These are phyloP conservation scores for Barbus barbus DNA, from an alignment of 2,113 vertebrate genomes.

Conservation along the genomic window DNA sequence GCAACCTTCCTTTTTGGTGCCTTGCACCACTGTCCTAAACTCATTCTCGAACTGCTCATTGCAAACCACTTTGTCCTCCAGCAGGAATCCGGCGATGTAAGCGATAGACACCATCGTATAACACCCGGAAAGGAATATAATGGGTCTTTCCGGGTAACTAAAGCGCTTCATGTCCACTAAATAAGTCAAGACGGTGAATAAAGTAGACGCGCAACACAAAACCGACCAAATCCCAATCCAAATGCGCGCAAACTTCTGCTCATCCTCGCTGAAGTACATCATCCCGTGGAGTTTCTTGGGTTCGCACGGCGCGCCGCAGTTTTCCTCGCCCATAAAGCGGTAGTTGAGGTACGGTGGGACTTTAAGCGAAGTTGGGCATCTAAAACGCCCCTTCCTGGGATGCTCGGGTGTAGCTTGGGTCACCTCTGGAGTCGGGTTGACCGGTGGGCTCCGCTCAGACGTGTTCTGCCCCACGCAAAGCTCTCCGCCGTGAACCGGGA, in stretches of 20 bases:
- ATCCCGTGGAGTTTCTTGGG: conserved; percentile 82
- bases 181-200: conserved; percentile 94
- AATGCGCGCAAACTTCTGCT: conserved; percentile 88
- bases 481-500: conserved; percentile 90
- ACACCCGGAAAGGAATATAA: conserved; percentile 93
- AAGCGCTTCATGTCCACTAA: conserved; percentile 96
- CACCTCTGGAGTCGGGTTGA: conserved; percentile 62
- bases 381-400: conserved; percentile 72
- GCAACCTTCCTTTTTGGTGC: conserved; percentile 94
- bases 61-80: conserved; percentile 91
- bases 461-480: conserved; percentile 93
- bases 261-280: conserved; percentile 92
- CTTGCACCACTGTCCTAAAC: conserved; percentile 89
- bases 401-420: conserved; percentile 51
- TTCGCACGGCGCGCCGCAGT: conserved; percentile 92
- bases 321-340: conserved; percentile 91
- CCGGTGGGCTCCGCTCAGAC: conserved; percentile 80
- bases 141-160: conserved; percentile 93
- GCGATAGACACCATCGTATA: conserved; percentile 93
- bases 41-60: conserved; percentile 91
- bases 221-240: conserved; percentile 97
- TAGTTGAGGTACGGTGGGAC: conserved; percentile 94
- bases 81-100: conserved; percentile 89
- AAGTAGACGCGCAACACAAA: conserved; percentile 90
- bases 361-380: conserved; percentile 83